These are phyloP conservation scores for Eutrigla gurnardus DNA, from an alignment of 2,797 vertebrate species.

Conservation along the genomic window DNA sequence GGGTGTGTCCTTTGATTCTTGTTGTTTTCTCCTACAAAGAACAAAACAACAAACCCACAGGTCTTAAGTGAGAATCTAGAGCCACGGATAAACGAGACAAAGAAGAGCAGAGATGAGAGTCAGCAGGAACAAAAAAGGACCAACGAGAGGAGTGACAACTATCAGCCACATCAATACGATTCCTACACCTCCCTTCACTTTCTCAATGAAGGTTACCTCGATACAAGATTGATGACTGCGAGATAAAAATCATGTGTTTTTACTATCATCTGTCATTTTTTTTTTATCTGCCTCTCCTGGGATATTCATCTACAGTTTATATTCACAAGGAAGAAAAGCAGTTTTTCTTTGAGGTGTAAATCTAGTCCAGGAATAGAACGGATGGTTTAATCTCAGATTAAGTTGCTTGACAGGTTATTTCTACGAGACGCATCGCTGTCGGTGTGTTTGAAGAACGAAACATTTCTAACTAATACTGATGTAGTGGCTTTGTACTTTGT, in stretches of 20 bases:
- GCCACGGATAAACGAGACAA: slow-evolving; percentile 23
- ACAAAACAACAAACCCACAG: slow-evolving; percentile 10
- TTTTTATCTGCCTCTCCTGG: slow-evolving; percentile 46
- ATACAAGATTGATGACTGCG: slow-evolving; percentile 53
- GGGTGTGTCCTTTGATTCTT: slow-evolving; percentile 3
- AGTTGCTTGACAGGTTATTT: slow-evolving; percentile 34
- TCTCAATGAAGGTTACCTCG: slow-evolving; percentile 58
- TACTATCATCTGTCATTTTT: slow-evolving; percentile 60
- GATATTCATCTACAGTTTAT: slow-evolving; percentile 39
- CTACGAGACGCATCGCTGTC: background rate
- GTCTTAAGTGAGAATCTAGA: slow-evolving; percentile 24
- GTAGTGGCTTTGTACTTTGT: background rate
- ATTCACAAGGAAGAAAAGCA: slow-evolving; percentile 16
- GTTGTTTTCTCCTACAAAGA: background rate
- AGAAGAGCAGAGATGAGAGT: slow-evolving; percentile 21
- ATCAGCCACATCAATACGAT: slow-evolving; percentile 17
- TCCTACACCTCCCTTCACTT: slow-evolving; percentile 28
- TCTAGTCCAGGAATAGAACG: slow-evolving; percentile 45
- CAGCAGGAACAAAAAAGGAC: slow-evolving; percentile 5
- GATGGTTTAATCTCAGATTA: slow-evolving; percentile 51
- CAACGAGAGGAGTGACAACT: slow-evolving; percentile 29
- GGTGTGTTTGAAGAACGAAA: slow-evolving; percentile 4
- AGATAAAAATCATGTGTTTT: slow-evolving; percentile 58
- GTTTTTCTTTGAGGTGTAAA: slow-evolving; percentile 45
- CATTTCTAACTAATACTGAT: background rate